Base-by-base conservation (phyloP, 2,113 vertebrate species). In the Semicossyphus pulcher region DNA sequence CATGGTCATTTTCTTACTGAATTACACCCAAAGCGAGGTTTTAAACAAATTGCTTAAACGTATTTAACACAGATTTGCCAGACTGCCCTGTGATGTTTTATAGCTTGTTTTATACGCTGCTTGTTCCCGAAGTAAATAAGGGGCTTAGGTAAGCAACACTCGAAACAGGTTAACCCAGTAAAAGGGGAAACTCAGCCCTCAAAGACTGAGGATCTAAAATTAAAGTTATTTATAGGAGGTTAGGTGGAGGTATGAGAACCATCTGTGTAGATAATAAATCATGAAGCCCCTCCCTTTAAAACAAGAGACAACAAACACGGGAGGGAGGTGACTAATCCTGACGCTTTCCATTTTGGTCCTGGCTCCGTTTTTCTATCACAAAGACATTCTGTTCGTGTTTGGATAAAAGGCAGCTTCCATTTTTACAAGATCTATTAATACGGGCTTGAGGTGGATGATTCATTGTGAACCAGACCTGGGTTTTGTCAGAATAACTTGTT, bases 371-470 rank as follows among this genome's bases (percentile, higher is more conserved):
- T 73, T 76, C 64, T 78, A 72, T 83, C 68, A 83, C 73, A 71
- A 80, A 86, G 72, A 65, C 56, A 72, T 87, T 81, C 78, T 85
- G 54, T 72, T 59, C 68, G 68, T 83, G 86, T 89, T 86, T 82
- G 87, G 81, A 89, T 76, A 79, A 85, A 85, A 75, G 79, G 59
- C 76, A 65, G 74, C 60, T 82, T 81, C 76, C 85, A 86, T 91
- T 93, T 93, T 89, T 88, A 91, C 83, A 90, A 86, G 87, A 87
- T 86, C 81, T 92, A 89, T 85, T 89, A 90, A 91, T 90, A 91
- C 44, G 61, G 23, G 76, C 73, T 78, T 58, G 80, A 81, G 72
- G 83, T 85, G 75, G 73, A 82, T 92, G 92, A 93, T 88, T 93
- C 91, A 92, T 72, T 76, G 78, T 65, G 85, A 87, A 87, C 88